Conservation (phyloP, 2,113 vertebrate genomes). For the Cygnus buccinator region DNA sequence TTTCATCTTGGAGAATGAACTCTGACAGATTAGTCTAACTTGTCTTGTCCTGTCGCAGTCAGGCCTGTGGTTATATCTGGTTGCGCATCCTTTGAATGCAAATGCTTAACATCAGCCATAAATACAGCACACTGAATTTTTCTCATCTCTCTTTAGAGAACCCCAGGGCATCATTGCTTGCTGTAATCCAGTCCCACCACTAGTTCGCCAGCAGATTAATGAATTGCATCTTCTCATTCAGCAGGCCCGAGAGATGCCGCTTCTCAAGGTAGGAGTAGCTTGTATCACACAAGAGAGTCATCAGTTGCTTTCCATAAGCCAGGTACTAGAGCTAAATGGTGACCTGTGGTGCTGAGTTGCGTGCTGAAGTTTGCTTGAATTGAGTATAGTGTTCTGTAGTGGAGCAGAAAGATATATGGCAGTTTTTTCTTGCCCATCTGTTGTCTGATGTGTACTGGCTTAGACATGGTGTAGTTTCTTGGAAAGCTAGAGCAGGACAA, state of each 20-base stretch:
- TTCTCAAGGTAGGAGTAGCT: constrained; percentile 86
- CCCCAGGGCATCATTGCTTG: constrained; percentile 94
- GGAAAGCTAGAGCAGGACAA: not conserved
- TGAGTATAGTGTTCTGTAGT: not conserved
- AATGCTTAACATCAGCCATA: not conserved
- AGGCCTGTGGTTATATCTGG: not conserved
- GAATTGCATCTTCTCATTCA: constrained; percentile 90
- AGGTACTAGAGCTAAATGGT: not conserved
- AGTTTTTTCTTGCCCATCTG: not conserved
- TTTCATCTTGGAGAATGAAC: not conserved
- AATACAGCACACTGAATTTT: not conserved
- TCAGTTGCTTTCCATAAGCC: not conserved
- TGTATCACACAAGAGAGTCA: not conserved
- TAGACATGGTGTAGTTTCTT: not conserved
- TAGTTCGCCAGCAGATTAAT: constrained; percentile 93
- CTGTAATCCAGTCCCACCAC: constrained; percentile 92
- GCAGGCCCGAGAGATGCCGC: constrained; percentile 91
- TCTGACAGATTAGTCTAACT: not conserved
- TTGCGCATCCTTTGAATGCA: not conserved
- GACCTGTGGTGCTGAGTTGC: not conserved
- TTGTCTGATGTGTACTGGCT: not conserved
- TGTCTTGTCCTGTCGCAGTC: not conserved
- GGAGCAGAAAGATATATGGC: not conserved
- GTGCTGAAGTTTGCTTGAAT: not conserved
- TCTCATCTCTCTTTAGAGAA: constrained; percentile 80